phyloP scores from a whole-genome alignment of 2,113 vertebrate species.

The Cricetomys ansorgei region DNA sequence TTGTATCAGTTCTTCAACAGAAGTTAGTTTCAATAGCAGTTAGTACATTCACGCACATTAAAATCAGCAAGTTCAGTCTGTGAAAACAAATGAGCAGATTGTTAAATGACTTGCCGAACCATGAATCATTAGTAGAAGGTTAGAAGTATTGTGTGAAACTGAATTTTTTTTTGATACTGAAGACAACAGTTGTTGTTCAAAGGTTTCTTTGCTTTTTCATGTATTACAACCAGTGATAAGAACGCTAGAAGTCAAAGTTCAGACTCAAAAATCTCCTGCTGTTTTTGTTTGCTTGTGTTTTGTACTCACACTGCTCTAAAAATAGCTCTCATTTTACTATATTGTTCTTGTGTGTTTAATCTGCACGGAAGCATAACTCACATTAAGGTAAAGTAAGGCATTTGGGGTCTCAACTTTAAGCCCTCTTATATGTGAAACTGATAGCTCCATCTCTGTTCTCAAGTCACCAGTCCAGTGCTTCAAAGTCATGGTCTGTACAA shows the following conservation, averaged over 20 bases:
- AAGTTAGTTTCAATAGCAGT: slow-evolving; percentile 82
- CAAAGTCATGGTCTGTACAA: slow-evolving; percentile 86
- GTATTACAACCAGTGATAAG: slow-evolving; percentile 61
- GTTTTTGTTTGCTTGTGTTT: background rate
- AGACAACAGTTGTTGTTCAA: slow-evolving; percentile 70
- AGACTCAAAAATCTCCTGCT: slow-evolving; percentile 60
- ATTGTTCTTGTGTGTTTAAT: slow-evolving; percentile 66
- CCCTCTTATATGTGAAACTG: slow-evolving; percentile 73
- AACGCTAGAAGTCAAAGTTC: slow-evolving; percentile 77
- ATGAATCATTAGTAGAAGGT: slow-evolving; percentile 78
- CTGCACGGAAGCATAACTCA: slow-evolving; percentile 36
- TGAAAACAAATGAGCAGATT: slow-evolving; percentile 75
- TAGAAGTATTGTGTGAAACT: slow-evolving; percentile 72
- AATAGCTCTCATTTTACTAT: slow-evolving; percentile 65
- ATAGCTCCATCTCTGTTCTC: slow-evolving; percentile 85
- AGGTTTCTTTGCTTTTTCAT: slow-evolving; percentile 63
- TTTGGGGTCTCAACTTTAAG: slow-evolving; percentile 84
- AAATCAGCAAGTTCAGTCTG: slow-evolving; percentile 85
- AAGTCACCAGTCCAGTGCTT: slow-evolving; percentile 85
- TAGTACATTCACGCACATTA: slow-evolving; percentile 83
- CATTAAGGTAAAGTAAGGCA: slow-evolving; percentile 72
- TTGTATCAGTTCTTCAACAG: slow-evolving; percentile 83
- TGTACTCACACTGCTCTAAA: background rate
- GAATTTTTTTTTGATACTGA: slow-evolving; percentile 62
- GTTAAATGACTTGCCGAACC: slow-evolving; percentile 78